phyloP scores from a whole-genome alignment of 2,797 vertebrate genomes.

The Anisognathus igniventris region DNA sequence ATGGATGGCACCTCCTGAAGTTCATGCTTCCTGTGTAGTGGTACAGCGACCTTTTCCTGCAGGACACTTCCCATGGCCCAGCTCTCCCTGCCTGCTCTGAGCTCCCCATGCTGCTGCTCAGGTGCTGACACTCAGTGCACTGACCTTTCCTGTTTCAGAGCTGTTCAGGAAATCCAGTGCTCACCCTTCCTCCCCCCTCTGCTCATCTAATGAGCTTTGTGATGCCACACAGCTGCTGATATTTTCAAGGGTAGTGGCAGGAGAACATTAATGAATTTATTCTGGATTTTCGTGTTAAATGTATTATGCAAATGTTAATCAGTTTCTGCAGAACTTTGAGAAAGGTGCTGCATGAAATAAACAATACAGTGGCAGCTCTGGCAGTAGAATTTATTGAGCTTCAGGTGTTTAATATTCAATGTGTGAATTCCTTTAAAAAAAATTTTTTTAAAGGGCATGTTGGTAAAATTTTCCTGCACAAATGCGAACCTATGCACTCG shows the following conservation, averaged over 20 bases:
- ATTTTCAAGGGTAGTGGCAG: constrained; percentile 36
- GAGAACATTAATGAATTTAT: constrained; percentile 59
- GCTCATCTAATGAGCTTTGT: constrained; percentile 24
- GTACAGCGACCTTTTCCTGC: neutral
- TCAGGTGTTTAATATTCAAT: constrained; percentile 60
- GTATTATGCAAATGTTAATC: constrained; percentile 67
- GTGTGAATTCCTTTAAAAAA: constrained; percentile 5
- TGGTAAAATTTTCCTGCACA: constrained; percentile 37
- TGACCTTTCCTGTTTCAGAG: constrained; percentile 13
- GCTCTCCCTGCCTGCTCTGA: neutral
- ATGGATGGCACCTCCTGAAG: neutral
- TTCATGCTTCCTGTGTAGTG: neutral
- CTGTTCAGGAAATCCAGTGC: neutral
- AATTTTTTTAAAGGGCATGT: constrained; percentile 31
- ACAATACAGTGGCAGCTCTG: neutral
- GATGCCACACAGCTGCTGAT: constrained; percentile 11
- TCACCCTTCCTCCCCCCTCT: neutral
- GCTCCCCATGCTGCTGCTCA: neutral
- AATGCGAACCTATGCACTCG: neutral
- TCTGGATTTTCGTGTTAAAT: constrained; percentile 54
- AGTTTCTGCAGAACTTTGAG: constrained; percentile 31
- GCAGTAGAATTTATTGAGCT: neutral
- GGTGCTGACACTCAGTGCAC: neutral
- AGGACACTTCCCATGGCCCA: neutral
- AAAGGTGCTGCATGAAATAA: constrained; percentile 52